Evolutionary conservation across 2,113 vertebrate genomes (phyloP).

Genomic region (Egretta garzetta): DNA sequence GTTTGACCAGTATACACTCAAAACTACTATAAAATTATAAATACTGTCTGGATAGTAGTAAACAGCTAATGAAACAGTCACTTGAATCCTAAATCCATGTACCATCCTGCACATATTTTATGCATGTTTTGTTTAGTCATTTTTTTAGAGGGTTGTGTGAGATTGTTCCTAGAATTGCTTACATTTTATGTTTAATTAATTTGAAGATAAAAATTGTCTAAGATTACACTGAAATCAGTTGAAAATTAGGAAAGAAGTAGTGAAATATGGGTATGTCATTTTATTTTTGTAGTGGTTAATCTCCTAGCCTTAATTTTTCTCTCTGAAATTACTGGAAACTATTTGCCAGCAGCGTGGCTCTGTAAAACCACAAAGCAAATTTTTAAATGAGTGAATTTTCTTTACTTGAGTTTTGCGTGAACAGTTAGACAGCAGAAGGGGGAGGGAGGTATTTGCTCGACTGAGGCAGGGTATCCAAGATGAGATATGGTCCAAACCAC

Average conservation of each 20-base stretch:
- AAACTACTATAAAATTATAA: constrained; percentile 24
- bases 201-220: not conserved
- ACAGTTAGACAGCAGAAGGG: not conserved
- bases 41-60: not conserved
- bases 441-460: not conserved
- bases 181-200: not conserved
- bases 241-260: not conserved
- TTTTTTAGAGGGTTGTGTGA: not conserved
- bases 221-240: not conserved
- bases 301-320: not conserved
- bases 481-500: not conserved
- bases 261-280: not conserved
- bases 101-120: not conserved
- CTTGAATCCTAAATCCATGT: not conserved
- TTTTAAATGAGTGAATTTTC: not conserved
- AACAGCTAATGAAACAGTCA: constrained; percentile 50
- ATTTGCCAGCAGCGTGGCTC: not conserved
- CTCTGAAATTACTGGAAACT: not conserved
- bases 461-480: not conserved
- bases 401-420: not conserved
- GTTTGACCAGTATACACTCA: not conserved
- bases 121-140: not conserved
- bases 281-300: not conserved
- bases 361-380: not conserved
- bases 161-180: not conserved